phyloP scores from a whole-genome alignment of 1,140 invertebrate genomes.

The Fopius arisanus region DNA sequence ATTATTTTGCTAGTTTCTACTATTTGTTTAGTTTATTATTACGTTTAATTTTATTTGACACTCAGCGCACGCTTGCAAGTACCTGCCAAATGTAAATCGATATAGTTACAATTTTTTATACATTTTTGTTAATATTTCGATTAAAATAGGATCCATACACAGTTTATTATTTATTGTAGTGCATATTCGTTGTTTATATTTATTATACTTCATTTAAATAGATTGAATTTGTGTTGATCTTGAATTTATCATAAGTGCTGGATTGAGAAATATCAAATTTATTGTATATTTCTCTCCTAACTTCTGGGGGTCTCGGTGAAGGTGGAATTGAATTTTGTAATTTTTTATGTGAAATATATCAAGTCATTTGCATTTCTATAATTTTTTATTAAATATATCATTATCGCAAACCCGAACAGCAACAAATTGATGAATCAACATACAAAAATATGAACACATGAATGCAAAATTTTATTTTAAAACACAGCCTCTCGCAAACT shows the following conservation, averaged over 20 bases:
- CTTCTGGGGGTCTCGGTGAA: background rate
- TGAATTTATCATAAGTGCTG: background rate
- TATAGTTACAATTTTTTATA: conserved; percentile 6
- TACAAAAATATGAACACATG: too few species aligned
- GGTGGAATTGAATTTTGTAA: background rate
- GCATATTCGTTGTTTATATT: background rate
- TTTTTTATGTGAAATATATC: background rate
- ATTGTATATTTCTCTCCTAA: conserved; percentile 6
- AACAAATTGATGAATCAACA: too few species aligned
- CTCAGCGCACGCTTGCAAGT: conserved; percentile 57
- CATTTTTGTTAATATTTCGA: background rate
- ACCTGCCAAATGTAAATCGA: conserved; percentile 53
- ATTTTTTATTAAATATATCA: too few species aligned
- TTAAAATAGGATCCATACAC: background rate
- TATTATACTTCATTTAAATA: background rate
- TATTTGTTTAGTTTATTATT: conserved; percentile 5
- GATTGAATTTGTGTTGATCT: background rate
- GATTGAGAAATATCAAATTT: conserved; percentile 11
- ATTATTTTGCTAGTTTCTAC: background rate
- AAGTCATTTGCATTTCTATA: background rate
- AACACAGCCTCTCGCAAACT: too few species aligned
- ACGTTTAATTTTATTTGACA: conserved; percentile 13
- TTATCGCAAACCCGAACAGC: too few species aligned
- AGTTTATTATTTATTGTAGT: conserved; percentile 15
- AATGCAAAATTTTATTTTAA: too few species aligned